These are phyloP conservation scores for Acronicta psi DNA, from an alignment of 2,888 invertebrate genomes.

Conservation along the genomic window DNA sequence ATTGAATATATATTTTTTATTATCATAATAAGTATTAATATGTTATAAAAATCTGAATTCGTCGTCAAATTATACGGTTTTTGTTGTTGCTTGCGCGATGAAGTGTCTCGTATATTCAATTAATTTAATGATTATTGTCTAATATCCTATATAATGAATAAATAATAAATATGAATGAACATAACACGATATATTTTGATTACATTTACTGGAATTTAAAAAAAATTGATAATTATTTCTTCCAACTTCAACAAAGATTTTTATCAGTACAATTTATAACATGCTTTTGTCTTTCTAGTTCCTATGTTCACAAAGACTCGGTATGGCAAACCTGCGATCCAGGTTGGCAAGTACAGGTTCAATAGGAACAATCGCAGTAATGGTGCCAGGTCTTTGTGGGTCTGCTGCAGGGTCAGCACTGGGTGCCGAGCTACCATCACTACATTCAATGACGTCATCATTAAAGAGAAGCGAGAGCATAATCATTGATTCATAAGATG, in stretches of 20 bases:
- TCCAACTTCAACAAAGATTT: background rate
- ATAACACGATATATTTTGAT: no score
- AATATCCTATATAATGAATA: no score
- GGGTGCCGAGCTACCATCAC: conserved; percentile 68
- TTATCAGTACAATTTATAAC: conserved; percentile 8
- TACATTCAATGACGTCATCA: conserved; percentile 61
- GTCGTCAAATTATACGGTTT: no score
- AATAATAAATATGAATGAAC: no score
- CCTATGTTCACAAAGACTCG: conserved; percentile 65
- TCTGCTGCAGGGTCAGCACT: conserved; percentile 67
- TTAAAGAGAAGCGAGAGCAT: conserved; percentile 59
- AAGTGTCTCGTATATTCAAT: no score
- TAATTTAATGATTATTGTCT: no score
- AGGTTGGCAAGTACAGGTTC: conserved; percentile 68
- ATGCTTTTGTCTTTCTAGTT: conserved; percentile 50
- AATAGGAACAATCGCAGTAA: conserved; percentile 70
- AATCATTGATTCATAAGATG: conserved; percentile 61
- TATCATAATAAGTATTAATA: no score
- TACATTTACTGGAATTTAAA: background rate
- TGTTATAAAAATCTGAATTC: no score
- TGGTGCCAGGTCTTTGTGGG: conserved; percentile 71
- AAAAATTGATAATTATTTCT: background rate
- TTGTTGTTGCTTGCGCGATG: no score
- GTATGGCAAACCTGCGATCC: conserved; percentile 65
- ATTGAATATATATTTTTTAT: no score